These are phyloP conservation scores for Phalloptychus januarius DNA, from an alignment of 2,797 vertebrate species.

Conservation along the genomic window DNA sequence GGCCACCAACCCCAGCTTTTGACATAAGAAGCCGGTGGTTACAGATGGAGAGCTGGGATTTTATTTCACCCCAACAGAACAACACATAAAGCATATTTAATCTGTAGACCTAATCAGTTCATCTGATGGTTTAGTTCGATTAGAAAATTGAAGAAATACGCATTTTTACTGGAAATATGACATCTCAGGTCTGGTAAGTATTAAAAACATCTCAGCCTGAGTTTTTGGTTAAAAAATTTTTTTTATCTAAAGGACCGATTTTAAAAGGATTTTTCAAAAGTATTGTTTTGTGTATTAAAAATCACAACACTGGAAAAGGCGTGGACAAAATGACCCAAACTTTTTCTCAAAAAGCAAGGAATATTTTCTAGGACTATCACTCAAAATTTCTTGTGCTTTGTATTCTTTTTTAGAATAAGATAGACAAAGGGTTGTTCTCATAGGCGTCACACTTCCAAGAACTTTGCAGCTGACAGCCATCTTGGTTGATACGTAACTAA, in stretches of 20 bases:
- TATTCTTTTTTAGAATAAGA: no score
- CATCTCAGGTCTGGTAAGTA: background rate
- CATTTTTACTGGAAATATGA: background rate
- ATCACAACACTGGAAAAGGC: background rate
- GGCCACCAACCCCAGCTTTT: constrained; percentile 56
- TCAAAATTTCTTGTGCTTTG: no score
- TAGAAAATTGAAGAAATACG: background rate
- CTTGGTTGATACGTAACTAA: no score
- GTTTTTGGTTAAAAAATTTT: background rate
- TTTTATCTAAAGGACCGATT: background rate
- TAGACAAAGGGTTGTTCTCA: no score
- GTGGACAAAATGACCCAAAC: background rate
- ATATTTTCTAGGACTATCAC: background rate
- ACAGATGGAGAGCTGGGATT: constrained; percentile 42
- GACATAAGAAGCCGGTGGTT: constrained; percentile 67
- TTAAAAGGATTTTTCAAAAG: background rate
- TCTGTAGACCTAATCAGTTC: constrained; percentile 4
- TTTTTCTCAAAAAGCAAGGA: background rate
- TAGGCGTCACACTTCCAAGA: no score
- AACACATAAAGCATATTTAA: constrained; percentile 32
- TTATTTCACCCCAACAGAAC: constrained; percentile 51
- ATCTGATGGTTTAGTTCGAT: background rate
- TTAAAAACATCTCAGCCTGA: background rate
- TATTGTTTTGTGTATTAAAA: background rate
- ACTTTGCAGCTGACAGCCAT: no score